Evolutionary conservation across 2,113 vertebrate genomes (phyloP), one percentile per base, ranked within the genome.

Genomic region (Mus spicilegus): DNA sequence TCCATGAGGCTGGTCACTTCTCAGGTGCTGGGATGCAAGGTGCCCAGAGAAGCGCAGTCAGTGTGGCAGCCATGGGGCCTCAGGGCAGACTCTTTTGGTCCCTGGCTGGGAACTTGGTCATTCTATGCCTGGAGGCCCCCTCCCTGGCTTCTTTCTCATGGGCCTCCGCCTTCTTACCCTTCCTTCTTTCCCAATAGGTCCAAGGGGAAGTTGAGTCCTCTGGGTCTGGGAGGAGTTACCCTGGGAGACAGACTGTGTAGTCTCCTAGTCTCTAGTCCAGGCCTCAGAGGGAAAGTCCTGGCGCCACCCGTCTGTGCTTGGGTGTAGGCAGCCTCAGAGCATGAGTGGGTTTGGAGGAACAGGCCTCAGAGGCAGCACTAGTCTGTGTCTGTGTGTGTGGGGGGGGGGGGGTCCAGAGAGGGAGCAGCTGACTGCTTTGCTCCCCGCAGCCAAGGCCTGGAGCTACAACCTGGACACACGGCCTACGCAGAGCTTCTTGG

Each of bases 381-480:
- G 11, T 26, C 30, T 33, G 30, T 39, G 42, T 42, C 42, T 42
- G 42, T 42, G 42, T 42, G 42, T 42, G 42, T 42, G 42, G 2
- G 42, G 42, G 42, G 42, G 42, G 49, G 14, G 63, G 33, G 14
- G 11, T 7, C 39, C 69, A 20, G 17, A 42, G 9, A 0, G 1
- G 70, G 91, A 88, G 42, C 28, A 30, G 5, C 80, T 92, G 86
- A 95, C 3, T 0, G 0, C 5, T 24, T 90, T 19, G 2, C 85
- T 56, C 77, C 46, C 54, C 78, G 36, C 90, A 98, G 97, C 11
- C 0, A 42, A 8, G 0, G 22, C 84, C 89, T 82, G 3, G 0
- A 81, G 95, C 95, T 98, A 97, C 94, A 98, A 98, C 70, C 75
- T 98, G 91, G 98, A 98, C 0, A 95, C 95, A 14, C 67, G 2